Base-by-base conservation (phyloP, 2,113 vertebrate species). In the Phalacrocorax pelagicus region DNA sequence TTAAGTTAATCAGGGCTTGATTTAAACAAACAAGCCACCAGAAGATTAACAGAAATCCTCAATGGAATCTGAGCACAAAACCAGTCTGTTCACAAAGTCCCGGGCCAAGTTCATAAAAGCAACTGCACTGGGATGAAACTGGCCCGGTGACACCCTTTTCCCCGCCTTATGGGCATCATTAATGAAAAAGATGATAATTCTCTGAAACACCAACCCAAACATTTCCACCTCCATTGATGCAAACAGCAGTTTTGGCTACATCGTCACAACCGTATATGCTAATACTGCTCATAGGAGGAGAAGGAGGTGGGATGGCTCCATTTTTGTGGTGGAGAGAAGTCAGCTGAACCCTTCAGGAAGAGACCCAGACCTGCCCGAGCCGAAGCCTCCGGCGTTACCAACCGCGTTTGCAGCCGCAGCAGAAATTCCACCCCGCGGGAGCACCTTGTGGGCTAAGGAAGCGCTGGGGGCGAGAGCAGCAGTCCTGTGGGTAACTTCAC, bases 1-100 rank as follows among this genome's bases (percentile, higher is more conserved):
- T 96, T 95, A 95, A 81, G n/a, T 86, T 93, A 95, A 97, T 96
- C 67, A 52, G 86, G 75, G 72, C 44, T 95, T 94, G 89, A 91
- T 94, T 97, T 92, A 94, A 96, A 88, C 63, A 86, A 95, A 95
- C 67, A 91, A 95, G 69, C 58, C 52, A 65, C 49, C 21, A 55
- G 79, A 93, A 94, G 89, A 92, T 87, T 96, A 89, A 67, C 54
- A 44, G 27, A 94, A 88, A 69, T 86, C 84, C 92, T 93, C 42
- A 44, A 12, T 32, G 85, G 87, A 84, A 86, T 81, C 84, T 51
- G 42, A 75, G 69, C 5, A 21, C 57, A 87, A 51, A 92, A 93
- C 36, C 8, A 81, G 21, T 14, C 57, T 54, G 29, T 32, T 83
- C 44, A 57, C 30, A 34, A 85, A 86, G 70, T n/a, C 52, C 47